Conservation (phyloP, 2,113 vertebrate species). For the Neogobius melanostomus region DNA sequence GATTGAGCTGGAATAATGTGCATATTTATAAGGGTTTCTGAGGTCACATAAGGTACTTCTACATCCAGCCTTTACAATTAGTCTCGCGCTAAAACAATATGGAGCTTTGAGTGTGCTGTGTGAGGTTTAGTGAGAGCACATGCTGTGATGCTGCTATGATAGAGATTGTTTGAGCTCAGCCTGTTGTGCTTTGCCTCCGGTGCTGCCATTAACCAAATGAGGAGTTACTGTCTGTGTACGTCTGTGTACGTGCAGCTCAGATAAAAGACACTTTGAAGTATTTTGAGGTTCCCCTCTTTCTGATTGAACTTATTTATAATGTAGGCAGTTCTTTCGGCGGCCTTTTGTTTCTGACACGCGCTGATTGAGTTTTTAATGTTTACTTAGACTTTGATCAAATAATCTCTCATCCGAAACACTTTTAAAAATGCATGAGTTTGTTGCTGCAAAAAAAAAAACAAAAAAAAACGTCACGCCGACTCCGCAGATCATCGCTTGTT, state of each 20-base stretch:
- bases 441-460: not conserved
- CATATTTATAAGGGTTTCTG: too few species aligned
- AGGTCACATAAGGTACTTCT: not conserved
- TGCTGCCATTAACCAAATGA: slow-evolving; percentile 34
- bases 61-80: not conserved
- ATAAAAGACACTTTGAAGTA: slow-evolving; percentile 66
- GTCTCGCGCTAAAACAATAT: not conserved
- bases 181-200: slow-evolving; percentile 30
- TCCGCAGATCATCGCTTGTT: not conserved
- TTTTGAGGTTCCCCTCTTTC: slow-evolving; percentile 49
- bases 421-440: slow-evolving; percentile 8
- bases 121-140: not conserved
- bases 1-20: too few species aligned
- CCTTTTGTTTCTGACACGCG: slow-evolving; percentile 41
- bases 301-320: slow-evolving; percentile 54
- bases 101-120: not conserved
- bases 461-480: too few species aligned
- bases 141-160: slow-evolving; percentile 1
- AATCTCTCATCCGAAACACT: slow-evolving; percentile 10
- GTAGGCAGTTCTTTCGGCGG: slow-evolving; percentile 50
- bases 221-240: slow-evolving; percentile 27
- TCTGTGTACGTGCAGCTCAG: slow-evolving; percentile 21
- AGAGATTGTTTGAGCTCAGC: not conserved
- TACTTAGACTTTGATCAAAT: slow-evolving; percentile 42
- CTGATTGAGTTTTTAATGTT: slow-evolving; percentile 52